These are phyloP conservation scores for Atopsyche davidsoni DNA, from an alignment of 1,140 invertebrate genomes.

Conservation along the genomic window DNA sequence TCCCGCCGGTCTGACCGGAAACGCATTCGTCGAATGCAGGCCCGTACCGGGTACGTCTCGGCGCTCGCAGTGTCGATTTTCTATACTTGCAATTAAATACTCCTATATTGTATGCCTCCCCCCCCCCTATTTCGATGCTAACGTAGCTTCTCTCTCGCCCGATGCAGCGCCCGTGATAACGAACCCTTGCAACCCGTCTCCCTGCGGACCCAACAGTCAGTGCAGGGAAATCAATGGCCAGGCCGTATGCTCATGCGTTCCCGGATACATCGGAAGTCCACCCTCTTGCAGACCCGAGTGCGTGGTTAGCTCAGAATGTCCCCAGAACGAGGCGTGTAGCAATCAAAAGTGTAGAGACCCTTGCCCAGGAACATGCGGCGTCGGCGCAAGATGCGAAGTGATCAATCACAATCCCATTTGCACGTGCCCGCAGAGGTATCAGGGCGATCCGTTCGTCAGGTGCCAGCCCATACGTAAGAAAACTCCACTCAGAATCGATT, in stretches of 20 bases:
- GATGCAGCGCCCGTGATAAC: constrained; percentile 36
- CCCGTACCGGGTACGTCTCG: constrained; percentile 40
- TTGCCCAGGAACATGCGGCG: constrained; percentile 57
- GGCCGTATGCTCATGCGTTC: constrained; percentile 56
- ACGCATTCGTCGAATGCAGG: constrained; percentile 58
- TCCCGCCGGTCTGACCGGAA: constrained; percentile 54
- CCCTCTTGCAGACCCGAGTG: constrained; percentile 57
- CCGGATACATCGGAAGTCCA: constrained; percentile 57
- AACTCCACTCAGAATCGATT: no score
- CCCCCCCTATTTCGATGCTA: not conserved
- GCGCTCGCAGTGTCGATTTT: not conserved
- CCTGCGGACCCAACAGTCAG: constrained; percentile 57
- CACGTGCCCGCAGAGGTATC: constrained; percentile 52
- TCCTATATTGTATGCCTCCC: not conserved
- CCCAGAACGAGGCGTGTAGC: constrained; percentile 49
- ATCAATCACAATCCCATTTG: constrained; percentile 62
- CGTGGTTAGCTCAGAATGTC: constrained; percentile 52
- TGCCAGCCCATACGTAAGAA: constrained; percentile 51
- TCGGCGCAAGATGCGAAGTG: constrained; percentile 55
- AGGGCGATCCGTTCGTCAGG: constrained; percentile 59
- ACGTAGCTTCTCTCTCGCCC: not conserved
- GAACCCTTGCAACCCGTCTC: constrained; percentile 53
- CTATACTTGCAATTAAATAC: not conserved
- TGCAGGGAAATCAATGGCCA: constrained; percentile 58
- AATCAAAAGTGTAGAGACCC: constrained; percentile 59